phyloP scores from a whole-genome alignment of 2,888 invertebrate genomes.

The Aspidiotus destructor region DNA sequence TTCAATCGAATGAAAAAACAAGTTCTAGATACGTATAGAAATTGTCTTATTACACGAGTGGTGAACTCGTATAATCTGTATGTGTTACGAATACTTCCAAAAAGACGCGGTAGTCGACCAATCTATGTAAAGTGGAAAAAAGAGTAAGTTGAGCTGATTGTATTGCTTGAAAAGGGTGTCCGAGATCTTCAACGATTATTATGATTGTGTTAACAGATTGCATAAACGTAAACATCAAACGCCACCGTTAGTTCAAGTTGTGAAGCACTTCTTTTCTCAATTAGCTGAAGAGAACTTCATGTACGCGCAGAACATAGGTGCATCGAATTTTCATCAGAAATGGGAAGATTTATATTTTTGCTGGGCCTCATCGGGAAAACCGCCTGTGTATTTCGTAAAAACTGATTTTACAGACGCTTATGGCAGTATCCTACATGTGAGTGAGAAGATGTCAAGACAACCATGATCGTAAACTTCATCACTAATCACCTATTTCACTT shows the following conservation, averaged over 20 bases:
- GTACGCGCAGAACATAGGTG: too few species aligned
- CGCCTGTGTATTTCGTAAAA: conserved; percentile 18
- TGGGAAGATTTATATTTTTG: conserved; percentile 16
- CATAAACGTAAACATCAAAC: too few species aligned
- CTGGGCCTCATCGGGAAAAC: conserved; percentile 15
- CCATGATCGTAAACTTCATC: not conserved
- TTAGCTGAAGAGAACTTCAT: conserved; percentile 2
- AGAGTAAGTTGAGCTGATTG: conserved; percentile 3
- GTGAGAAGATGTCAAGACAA: not conserved
- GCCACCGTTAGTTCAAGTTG: too few species aligned
- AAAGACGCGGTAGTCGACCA: conserved; percentile 17
- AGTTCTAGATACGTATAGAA: conserved; percentile 1
- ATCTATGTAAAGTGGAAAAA: conserved; percentile 18
- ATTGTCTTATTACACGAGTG: conserved; percentile 11
- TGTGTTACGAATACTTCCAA: conserved; percentile 16
- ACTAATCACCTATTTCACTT: too few species aligned
- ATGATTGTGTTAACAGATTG: too few species aligned
- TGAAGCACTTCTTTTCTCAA: conserved; percentile 9
- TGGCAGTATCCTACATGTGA: conserved; percentile 15
- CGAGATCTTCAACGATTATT: too few species aligned
- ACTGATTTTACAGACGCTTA: conserved; percentile 24
- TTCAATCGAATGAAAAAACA: conserved; percentile 18
- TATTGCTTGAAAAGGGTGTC: not conserved
- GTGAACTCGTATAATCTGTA: conserved; percentile 6
- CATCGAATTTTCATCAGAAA: not conserved